A percentile compares a stretch with the other conserved stretches of the same genome.
Evolutionary conservation across 2,888 invertebrate species (phyloP).

Genomic region (Pinctada fucata): DNA sequence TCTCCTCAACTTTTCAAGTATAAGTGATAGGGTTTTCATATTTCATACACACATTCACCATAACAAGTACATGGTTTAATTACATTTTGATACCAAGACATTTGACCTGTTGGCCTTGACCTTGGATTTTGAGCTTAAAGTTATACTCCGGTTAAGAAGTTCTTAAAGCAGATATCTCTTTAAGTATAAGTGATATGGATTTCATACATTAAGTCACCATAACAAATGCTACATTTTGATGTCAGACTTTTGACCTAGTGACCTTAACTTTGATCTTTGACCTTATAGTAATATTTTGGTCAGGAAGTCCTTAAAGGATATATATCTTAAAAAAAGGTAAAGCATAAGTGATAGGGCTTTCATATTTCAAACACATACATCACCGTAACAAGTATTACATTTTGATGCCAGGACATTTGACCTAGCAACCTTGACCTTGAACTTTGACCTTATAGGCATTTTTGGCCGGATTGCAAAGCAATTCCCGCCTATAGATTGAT

Average conservation of each 20-base stretch:
- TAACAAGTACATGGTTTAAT: background rate
- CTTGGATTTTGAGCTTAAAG: background rate
- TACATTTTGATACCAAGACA: conserved; percentile 4
- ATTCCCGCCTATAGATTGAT: too few relatives aligned
- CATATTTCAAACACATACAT: background rate
- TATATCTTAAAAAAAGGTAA: background rate
- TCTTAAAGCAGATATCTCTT: background rate
- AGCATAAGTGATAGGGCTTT: background rate
- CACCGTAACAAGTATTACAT: background rate
- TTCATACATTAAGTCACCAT: background rate
- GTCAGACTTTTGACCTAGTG: background rate
- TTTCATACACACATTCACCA: conserved; percentile 3
- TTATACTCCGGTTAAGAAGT: background rate
- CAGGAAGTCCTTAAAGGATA: background rate
- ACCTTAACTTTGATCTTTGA: background rate
- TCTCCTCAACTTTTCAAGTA: background rate
- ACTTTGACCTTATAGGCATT: too few relatives aligned
- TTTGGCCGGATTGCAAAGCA: too few relatives aligned
- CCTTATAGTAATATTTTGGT: conserved; percentile 6
- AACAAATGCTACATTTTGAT: background rate
- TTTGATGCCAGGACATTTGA: too few relatives aligned
- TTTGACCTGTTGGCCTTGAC: background rate
- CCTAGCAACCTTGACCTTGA: too few relatives aligned
- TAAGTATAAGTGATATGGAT: background rate
- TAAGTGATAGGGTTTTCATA: background rate